Evolutionary conservation across 1,140 invertebrate species (phyloP).

Genomic region (Caenorhabditis latens): DNA sequence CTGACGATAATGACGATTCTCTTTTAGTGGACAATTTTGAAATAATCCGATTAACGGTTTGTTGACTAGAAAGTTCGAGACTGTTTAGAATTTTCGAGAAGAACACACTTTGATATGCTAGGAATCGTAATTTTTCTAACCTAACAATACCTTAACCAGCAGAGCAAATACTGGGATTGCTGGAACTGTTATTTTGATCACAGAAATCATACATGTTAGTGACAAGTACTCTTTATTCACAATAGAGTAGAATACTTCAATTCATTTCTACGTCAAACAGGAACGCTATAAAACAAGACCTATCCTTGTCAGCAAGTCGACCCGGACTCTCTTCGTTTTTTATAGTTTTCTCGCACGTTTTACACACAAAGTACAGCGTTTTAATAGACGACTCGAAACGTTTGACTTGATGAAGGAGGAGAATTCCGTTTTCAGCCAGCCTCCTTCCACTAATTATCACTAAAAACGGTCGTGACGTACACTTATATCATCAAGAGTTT

Average conservation of each 20-base stretch:
- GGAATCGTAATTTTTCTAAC: too few relatives aligned
- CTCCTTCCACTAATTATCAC: conserved; percentile 35
- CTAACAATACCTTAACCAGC: not conserved
- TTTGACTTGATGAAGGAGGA: conserved; percentile 18
- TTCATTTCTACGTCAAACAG: not conserved
- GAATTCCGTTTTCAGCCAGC: not conserved
- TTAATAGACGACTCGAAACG: conserved; percentile 16
- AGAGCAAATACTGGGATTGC: not conserved
- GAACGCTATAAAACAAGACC: conserved; percentile 8
- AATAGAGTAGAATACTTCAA: not conserved
- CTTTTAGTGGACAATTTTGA: not conserved
- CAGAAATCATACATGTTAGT: not conserved
- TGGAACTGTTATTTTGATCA: conserved; percentile 47
- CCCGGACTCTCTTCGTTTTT: conserved; percentile 26
- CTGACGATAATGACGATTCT: conserved; percentile 12
- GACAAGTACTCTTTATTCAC: not conserved
- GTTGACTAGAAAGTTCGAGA: conserved; percentile 19
- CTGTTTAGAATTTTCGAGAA: not conserved
- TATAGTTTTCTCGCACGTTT: not conserved
- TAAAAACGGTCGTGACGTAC: conserved; percentile 49
- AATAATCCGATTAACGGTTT: conserved; percentile 25
- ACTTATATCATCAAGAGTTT: conserved; percentile 43
- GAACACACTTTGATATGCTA: not conserved
- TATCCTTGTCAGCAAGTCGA: conserved; percentile 21
- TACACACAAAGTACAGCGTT: conserved; percentile 19